A percentile compares a stretch with the other conserved stretches of the same genome.
phyloP scores from a whole-genome alignment of 2,113 vertebrate species.

The Tyto alba region DNA sequence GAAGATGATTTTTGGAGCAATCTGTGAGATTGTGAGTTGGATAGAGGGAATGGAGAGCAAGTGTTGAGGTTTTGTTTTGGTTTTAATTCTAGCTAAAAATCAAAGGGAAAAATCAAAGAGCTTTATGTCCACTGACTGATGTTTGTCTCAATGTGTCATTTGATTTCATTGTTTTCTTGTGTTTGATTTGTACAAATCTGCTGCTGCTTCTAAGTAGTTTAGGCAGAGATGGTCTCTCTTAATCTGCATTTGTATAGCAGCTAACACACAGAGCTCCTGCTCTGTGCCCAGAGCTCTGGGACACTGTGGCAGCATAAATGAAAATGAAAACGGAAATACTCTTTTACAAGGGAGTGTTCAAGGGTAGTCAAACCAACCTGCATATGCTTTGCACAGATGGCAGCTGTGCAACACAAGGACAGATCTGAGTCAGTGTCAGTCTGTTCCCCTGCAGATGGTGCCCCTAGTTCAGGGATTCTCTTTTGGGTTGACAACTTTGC shows the following conservation, averaged over 20 bases:
- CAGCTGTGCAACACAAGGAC: background rate
- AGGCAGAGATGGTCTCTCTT: background rate
- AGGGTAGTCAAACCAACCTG: background rate
- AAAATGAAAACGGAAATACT: background rate
- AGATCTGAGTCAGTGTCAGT: background rate
- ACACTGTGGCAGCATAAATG: background rate
- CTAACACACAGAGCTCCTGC: background rate
- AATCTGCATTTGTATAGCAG: background rate
- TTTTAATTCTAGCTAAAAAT: background rate
- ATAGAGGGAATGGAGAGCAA: background rate
- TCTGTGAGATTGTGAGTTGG: background rate
- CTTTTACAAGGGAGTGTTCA: background rate
- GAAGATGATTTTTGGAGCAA: background rate
- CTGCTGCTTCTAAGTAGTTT: background rate
- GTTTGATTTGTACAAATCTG: conserved; percentile 9
- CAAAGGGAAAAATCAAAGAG: background rate
- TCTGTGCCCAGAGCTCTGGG: background rate
- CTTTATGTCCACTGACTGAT: background rate
- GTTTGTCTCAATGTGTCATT: background rate
- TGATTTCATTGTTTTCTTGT: conserved; percentile 21
- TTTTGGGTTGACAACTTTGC: background rate
- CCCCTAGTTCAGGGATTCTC: conserved; percentile 34
- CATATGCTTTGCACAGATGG: background rate
- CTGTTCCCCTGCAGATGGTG: conserved; percentile 64
- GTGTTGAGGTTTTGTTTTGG: background rate